Evolutionary conservation across 2,797 vertebrate species (phyloP).

Genomic region (Mycteria americana): DNA sequence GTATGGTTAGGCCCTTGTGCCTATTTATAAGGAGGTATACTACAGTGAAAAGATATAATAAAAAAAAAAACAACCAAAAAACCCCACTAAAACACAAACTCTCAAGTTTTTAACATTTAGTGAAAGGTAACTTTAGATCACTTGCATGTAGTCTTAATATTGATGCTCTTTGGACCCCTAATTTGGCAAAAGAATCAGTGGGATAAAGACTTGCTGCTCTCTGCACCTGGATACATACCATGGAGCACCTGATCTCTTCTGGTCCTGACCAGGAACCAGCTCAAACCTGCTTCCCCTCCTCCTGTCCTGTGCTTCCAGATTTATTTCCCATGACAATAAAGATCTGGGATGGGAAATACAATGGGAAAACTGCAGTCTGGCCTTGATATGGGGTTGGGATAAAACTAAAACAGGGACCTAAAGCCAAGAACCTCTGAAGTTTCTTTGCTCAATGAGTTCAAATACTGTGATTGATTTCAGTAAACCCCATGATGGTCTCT

Average conservation of each 20-base stretch:
- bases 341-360: background rate
- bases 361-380: background rate
- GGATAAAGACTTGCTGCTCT: background rate
- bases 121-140: background rate
- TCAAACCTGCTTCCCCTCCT: background rate
- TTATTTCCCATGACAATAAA: background rate
- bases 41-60: background rate
- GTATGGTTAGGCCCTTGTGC: background rate
- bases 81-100: background rate
- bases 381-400: background rate
- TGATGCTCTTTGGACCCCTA: background rate
- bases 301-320: background rate
- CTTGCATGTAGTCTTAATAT: background rate
- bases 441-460: background rate
- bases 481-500: background rate
- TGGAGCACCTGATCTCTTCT: background rate
- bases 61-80: background rate
- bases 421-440: background rate
- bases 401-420: background rate
- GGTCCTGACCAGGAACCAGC: background rate
- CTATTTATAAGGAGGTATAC: background rate
- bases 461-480: background rate
- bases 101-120: background rate
- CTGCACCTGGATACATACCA: accelerated
- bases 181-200: background rate